These are phyloP conservation scores for Sinonovacula constricta DNA, from an alignment of 1,140 invertebrate species.

Conservation along the genomic window DNA sequence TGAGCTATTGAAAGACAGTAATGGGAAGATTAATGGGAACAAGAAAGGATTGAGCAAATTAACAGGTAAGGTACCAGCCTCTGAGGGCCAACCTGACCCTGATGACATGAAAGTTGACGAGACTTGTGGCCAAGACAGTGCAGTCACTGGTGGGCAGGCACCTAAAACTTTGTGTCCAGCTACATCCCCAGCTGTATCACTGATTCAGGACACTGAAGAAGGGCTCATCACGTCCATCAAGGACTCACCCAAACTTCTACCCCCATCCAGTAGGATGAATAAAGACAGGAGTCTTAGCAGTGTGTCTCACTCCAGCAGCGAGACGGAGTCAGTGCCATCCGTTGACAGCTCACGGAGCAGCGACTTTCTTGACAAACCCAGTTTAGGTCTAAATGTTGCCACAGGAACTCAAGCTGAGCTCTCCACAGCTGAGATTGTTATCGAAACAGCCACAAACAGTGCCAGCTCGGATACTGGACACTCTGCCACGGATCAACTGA, in stretches of 20 bases:
- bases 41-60: conserved; percentile 36
- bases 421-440: conserved; percentile 30
- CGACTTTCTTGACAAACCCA: conserved; percentile 46
- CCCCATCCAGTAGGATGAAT: conserved; percentile 57
- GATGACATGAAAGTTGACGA: too few relatives aligned
- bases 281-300: conserved; percentile 52
- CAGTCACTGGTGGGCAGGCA: conserved; percentile 21
- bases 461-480: conserved; percentile 1
- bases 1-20: conserved; percentile 4
- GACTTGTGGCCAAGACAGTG: too few relatives aligned
- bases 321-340: conserved; percentile 22
- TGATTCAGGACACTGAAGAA: conserved; percentile 55
- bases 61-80: conserved; percentile 60
- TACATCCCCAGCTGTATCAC: conserved; percentile 66
- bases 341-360: conserved; percentile 21
- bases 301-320: conserved; percentile 46
- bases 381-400: conserved; percentile 49
- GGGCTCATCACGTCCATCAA: conserved; percentile 6
- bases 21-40: conserved; percentile 52
- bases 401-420: conserved; percentile 50
- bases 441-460: conserved; percentile 25
- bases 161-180: conserved; percentile 71
- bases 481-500: conserved; percentile 68
- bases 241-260: conserved; percentile 63
- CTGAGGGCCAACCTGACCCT: too few relatives aligned